Percentiles rank a stretch among this genome's conserved stretches.
Conservation (phyloP, 1,140 invertebrate genomes). For the Bombyx mori region ASM3026992v2 NC_085128.1:5838001-5838500, state of each 20-base stretch:
- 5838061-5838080: slow-evolving; percentile 48
- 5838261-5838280: no score
- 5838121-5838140: slow-evolving; percentile 30
- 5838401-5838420: slow-evolving; percentile 45
- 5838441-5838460: slow-evolving; percentile 34
- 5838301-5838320: no score
- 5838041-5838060: slow-evolving; percentile 43
- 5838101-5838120: slow-evolving; percentile 26
- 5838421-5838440: slow-evolving; percentile 53
- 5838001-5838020: slow-evolving; percentile 30
- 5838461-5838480: slow-evolving; percentile 58
- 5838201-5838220: no score
- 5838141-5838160: slow-evolving; percentile 21
- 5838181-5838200: no score
- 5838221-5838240: no score
- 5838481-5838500: slow-evolving; percentile 40
- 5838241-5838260: no score
- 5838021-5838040: slow-evolving; percentile 54
- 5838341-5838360: no score
- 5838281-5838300: no score
- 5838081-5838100: slow-evolving; percentile 38
- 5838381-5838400: background rate
- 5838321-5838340: no score
- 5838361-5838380: no score
- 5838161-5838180: slow-evolving; percentile 1